Evolutionary conservation across 2,113 vertebrate genomes (phyloP), one percentile per base, ranked within the genome.

Genomic region (Crotalus viridis): DNA sequence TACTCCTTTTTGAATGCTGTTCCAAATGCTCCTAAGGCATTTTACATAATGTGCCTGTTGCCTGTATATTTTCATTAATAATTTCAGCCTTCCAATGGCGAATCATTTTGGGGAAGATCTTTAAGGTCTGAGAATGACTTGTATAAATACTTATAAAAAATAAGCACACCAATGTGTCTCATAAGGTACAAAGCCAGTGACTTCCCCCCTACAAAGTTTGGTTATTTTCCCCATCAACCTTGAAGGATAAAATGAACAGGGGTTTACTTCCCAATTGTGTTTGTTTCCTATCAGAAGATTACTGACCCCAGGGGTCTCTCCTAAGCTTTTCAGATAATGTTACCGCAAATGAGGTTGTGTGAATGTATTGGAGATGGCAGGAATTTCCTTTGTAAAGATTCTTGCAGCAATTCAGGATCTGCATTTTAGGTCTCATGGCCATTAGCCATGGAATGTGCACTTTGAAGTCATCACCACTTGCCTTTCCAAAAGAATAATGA

Each of bases 391-490:
- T 61, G 26, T 39, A 3, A 81, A 64, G 5, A 46, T n/a, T 61
- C 17, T 43, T 24, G 10, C 85, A 43, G 69, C 69, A 19, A 15
- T 81, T 81, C 15, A 15, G 33, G 39, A 81, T 81, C 69, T 39
- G n/a, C 15, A 39, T 39, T 81, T 39, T 19, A 39, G 69, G n/a
- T 39, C n/a, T 81, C 69, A 6, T 33, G 69, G 69, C 69, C 24
- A 85, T 24, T 22, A 33, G 51, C n/a, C 74, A 81, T 92, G 92
- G 92, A 96, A 91, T 0, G 7, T 0, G 26, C 33, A 61, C 92
- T 94, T 86, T 17, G 12, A 91, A 94, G 21, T 92, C 85, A 19
- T 90, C 74, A 81, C 86, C 0, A 10, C 90, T 93, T 92, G 89
- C 48, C 93, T 69, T 89, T 88, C 0, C 56, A 94, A 87, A 19